phyloP scores from a whole-genome alignment of 2,113 vertebrate species.

The Nyctibius bracteatus region DNA sequence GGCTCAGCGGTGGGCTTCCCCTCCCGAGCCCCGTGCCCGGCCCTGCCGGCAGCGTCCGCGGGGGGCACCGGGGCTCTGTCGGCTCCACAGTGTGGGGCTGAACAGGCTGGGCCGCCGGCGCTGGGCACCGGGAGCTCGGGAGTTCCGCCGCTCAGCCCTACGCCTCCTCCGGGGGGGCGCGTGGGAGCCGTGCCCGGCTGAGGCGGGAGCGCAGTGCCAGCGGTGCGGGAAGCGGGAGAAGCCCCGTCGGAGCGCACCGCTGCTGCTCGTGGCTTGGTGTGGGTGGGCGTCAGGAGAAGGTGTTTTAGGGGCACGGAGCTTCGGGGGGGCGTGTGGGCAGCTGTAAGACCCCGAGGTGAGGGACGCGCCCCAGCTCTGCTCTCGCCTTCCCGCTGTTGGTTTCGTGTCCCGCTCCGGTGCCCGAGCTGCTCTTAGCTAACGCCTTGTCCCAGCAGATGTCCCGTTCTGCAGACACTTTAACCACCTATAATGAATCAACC shows the following conservation, averaged over 20 bases:
- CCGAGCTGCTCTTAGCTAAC: rapidly evolving
- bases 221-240: no score
- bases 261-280: neutral
- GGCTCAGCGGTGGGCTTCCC: neutral
- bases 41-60: neutral
- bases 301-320: neutral
- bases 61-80: no score
- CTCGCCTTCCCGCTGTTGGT: neutral
- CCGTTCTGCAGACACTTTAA: rapidly evolving
- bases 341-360: rapidly evolving
- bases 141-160: neutral
- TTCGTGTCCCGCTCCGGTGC: no score
- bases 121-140: neutral
- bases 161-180: neutral
- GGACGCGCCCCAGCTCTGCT: neutral
- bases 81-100: neutral
- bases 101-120: neutral
- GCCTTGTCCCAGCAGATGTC: neutral
- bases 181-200: neutral
- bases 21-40: neutral
- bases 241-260: neutral
- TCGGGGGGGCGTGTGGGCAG: neutral
- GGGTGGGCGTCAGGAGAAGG: neutral
- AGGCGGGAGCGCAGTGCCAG: no score
- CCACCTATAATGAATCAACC: rapidly evolving